These are phyloP conservation scores for Lydus trimaculatus DNA, from an alignment of 2,888 invertebrate species.

Conservation along the genomic window DNA sequence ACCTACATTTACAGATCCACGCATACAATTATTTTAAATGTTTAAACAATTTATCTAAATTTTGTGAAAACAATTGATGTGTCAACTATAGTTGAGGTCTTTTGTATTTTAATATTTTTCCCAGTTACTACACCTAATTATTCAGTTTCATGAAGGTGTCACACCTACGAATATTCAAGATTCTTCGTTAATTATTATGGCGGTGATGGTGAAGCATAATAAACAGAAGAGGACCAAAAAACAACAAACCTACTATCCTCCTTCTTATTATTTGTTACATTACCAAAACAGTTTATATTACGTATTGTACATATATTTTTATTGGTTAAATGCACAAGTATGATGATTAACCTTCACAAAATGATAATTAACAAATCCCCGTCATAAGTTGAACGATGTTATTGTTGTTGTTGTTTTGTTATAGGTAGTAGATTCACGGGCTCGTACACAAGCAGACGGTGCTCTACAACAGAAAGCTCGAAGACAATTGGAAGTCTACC, in stretches of 20 bases:
- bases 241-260: not conserved
- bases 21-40: conserved; percentile 1
- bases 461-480: conserved; percentile 63
- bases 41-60: conserved; percentile 25
- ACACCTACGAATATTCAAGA: not conserved
- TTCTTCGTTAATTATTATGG: not conserved
- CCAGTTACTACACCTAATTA: not conserved
- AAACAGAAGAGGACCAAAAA: not conserved
- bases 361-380: conserved; percentile 41
- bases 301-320: not conserved
- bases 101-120: not conserved
- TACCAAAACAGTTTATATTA: not conserved
- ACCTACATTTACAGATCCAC: no score
- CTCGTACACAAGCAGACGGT: conserved; percentile 63
- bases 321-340: conserved; percentile 27
- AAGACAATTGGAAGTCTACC: conserved; percentile 72
- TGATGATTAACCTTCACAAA: conserved; percentile 47
- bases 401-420: conserved; percentile 34
- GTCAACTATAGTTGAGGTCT: no score
- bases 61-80: conserved; percentile 8
- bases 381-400: conserved; percentile 9
- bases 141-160: no score
- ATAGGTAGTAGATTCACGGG: conserved; percentile 65
- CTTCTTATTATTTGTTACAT: not conserved
- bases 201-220: no score